Base-by-base conservation (phyloP, 1,140 invertebrate genomes). In the Pseudobourletiella spinata region DNA sequence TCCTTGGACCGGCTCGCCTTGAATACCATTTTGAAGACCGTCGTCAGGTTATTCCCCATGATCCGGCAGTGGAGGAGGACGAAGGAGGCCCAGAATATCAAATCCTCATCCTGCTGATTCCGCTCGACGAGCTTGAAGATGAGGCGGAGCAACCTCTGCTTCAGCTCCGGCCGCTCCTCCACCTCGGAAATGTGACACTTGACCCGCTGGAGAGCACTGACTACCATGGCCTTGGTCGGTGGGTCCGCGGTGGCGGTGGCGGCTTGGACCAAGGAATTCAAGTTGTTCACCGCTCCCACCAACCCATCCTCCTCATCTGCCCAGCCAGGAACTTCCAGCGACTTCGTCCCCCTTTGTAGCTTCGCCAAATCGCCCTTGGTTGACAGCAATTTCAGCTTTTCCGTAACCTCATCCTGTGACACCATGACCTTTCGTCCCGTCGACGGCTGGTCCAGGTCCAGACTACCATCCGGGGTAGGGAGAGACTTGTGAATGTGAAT, bases 21-120 rank as follows among this genome's bases (percentile, higher is more conserved):
- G 39, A 69, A 69, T 11, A 69, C 61, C 68, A 69, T 66, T 63
- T 69, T 69, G 59, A 66, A 69, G 4, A 69, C 57, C 0, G 68
- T 69, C 2, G 68, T 69, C 26, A 69, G 51, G 46, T 69, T 69
- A 28, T 64, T 69, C 30, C 68, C 68, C 29, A 61, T 61, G 29
- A 69, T 66, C 26, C 66, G 59, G 30, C 68, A 69, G 57, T 69
- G 67, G 15, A 69, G 51, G 11, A 69, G 68, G 39, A 69, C 59
- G 43, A 69, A 69, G 4, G 64, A 66, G 26, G 64, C 43, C 68
- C 68, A 69, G 44, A 69, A 69, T 8, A 69, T 28, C 22, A 69
- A 44, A 52, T 66, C 65, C 25, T 66, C 64, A 29, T 69, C 68
- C 46, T 54, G 60, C 29, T 64, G 64, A 63, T 69, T 69, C 32